A percentile compares a stretch with the other conserved stretches of the same genome.
Evolutionary conservation across 2,888 invertebrate species (phyloP).

Genomic region (Cryptocephalus primarius): DNA sequence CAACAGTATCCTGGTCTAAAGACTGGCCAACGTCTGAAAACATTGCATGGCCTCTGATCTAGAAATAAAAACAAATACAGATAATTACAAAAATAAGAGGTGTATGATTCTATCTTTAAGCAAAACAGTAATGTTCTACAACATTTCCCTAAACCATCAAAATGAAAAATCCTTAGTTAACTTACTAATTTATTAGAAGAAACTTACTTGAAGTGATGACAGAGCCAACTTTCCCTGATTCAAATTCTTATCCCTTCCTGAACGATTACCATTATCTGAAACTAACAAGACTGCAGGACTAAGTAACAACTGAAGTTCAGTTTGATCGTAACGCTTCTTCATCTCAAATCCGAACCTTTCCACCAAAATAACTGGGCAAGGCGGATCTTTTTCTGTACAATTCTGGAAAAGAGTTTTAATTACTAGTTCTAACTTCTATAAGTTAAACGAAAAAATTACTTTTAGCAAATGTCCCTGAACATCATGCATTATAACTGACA

Average conservation of each 20-base stretch:
- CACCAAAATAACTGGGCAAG: conserved; percentile 79
- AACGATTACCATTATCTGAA: conserved; percentile 59
- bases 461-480: conserved; percentile 89
- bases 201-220: conserved; percentile 65
- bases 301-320: conserved; percentile 76
- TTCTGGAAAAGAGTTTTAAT: conserved; percentile 41
- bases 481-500: conserved; percentile 89
- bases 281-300: conserved; percentile 81
- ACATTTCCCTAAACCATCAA: background rate
- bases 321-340: conserved; percentile 88
- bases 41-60: conserved; percentile 89
- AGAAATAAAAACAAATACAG: conserved; percentile 15
- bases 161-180: background rate
- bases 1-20: conserved; percentile 87
- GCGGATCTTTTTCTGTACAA: conserved; percentile 80
- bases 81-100: background rate
- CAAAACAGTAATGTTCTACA: background rate
- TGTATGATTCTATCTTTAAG: background rate
- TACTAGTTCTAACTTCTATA: background rate
- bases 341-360: conserved; percentile 95
- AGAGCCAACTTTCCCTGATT: conserved; percentile 78
- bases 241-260: conserved; percentile 59
- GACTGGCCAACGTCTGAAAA: conserved; percentile 87
- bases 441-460: conserved; percentile 28
- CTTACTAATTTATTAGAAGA: too few relatives aligned